These are phyloP conservation scores for Drosophila sechellia DNA, from an alignment of 1,140 invertebrate species.

Conservation along the genomic window DNA sequence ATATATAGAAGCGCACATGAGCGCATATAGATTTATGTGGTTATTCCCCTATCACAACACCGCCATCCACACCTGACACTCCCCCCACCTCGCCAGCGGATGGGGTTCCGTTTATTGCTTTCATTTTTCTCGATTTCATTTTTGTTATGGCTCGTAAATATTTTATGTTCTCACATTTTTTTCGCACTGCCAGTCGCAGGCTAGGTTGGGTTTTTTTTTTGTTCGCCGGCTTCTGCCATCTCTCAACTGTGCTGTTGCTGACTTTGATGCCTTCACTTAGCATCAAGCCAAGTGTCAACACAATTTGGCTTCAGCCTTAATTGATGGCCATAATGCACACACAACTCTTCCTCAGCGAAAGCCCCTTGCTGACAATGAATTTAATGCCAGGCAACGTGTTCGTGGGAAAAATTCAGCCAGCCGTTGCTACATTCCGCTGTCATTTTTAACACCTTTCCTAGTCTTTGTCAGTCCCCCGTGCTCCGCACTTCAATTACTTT, in stretches of 20 bases:
- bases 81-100: background rate
- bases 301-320: constrained; percentile 68
- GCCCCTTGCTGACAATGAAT: constrained; percentile 68
- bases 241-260: constrained; percentile 13
- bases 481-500: constrained; percentile 65
- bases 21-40: constrained; percentile 53
- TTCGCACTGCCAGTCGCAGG: constrained; percentile 1
- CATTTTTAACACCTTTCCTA: constrained; percentile 70
- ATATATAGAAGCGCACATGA: constrained; percentile 29
- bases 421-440: constrained; percentile 55
- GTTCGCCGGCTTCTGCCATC: background rate
- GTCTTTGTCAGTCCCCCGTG: background rate
- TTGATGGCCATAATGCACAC: constrained; percentile 73
- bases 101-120: constrained; percentile 66
- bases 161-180: constrained; percentile 70
- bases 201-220: background rate
- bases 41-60: constrained; percentile 50
- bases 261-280: constrained; percentile 67
- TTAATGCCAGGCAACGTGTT: constrained; percentile 68
- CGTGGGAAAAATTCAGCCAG: constrained; percentile 50
- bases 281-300: constrained; percentile 76
- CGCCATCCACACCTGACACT: constrained; percentile 44
- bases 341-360: constrained; percentile 29
- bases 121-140: constrained; percentile 74
- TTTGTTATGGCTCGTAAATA: constrained; percentile 77